Evolutionary conservation across 2,113 vertebrate genomes (phyloP).

Genomic region (Orthonyx spaldingii): DNA sequence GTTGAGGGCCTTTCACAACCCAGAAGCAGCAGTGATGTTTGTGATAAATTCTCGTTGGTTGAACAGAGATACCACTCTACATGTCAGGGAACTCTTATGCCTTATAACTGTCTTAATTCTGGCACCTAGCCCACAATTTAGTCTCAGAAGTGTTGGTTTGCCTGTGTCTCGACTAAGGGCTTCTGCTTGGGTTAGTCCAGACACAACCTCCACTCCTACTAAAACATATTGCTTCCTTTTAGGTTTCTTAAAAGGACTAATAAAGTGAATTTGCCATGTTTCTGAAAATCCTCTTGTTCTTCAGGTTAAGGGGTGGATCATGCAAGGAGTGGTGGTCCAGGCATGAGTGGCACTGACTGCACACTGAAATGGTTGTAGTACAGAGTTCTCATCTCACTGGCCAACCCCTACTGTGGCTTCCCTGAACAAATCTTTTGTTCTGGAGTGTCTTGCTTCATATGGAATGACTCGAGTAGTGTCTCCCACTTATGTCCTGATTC

Average conservation of each 20-base stretch:
- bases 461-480: not conserved
- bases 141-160: not conserved
- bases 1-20: not conserved
- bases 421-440: not conserved
- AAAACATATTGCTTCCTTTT: not conserved
- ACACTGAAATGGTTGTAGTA: not conserved
- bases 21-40: not conserved
- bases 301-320: not conserved
- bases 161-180: not conserved
- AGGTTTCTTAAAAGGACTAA: not conserved
- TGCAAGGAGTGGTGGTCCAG: not conserved
- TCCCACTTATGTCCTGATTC: not conserved
- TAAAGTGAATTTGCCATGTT: not conserved
- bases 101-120: not conserved
- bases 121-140: not conserved
- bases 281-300: not conserved
- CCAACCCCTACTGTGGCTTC: not conserved
- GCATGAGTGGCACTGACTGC: not conserved
- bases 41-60: not conserved
- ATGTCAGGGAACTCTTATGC: not conserved
- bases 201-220: not conserved
- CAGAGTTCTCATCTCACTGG: rapidly evolving
- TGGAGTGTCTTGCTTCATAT: rapidly evolving
- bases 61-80: not conserved
- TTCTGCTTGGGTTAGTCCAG: not conserved